These are phyloP conservation scores for Ypsolopha scabrella DNA, from an alignment of 2,888 invertebrate genomes.

Conservation along the genomic window DNA sequence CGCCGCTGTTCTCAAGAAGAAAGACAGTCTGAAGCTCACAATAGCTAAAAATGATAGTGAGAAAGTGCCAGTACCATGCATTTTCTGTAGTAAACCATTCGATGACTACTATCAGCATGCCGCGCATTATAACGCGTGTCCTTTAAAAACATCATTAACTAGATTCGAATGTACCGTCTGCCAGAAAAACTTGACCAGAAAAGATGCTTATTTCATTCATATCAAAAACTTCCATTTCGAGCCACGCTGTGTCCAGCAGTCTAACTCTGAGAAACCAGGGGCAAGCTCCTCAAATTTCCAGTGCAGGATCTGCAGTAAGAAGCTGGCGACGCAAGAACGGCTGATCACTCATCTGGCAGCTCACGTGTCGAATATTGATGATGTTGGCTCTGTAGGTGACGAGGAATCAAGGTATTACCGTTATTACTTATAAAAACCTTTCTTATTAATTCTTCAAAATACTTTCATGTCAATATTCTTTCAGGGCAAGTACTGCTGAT, in stretches of 20 bases:
- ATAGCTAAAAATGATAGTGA: slow-evolving; percentile 10
- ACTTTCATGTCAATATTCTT: slow-evolving; percentile 10
- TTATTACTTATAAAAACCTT: not conserved
- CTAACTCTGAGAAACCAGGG: slow-evolving; percentile 7
- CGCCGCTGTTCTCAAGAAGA: slow-evolving; percentile 37
- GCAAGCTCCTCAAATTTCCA: slow-evolving; percentile 16
- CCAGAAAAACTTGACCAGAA: slow-evolving; percentile 27
- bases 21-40: slow-evolving; percentile 7
- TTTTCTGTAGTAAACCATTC: slow-evolving; percentile 37
- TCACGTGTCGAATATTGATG: slow-evolving; percentile 49
- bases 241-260: slow-evolving; percentile 10
- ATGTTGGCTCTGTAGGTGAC: slow-evolving; percentile 20
- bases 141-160: slow-evolving; percentile 24
- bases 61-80: slow-evolving; percentile 35
- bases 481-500: slow-evolving; percentile 36
- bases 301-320: slow-evolving; percentile 50
- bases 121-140: slow-evolving; percentile 38
- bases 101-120: slow-evolving; percentile 40
- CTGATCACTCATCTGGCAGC: slow-evolving; percentile 52
- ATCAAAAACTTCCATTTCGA: slow-evolving; percentile 41
- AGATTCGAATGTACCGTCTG: slow-evolving; percentile 42
- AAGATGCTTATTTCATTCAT: slow-evolving; percentile 35
- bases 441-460: no score
- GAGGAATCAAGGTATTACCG: slow-evolving; percentile 36
- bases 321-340: slow-evolving; percentile 37